These are phyloP conservation scores for Papilio glaucus DNA, from an alignment of 1,140 invertebrate species.

Conservation along the genomic window DNA sequence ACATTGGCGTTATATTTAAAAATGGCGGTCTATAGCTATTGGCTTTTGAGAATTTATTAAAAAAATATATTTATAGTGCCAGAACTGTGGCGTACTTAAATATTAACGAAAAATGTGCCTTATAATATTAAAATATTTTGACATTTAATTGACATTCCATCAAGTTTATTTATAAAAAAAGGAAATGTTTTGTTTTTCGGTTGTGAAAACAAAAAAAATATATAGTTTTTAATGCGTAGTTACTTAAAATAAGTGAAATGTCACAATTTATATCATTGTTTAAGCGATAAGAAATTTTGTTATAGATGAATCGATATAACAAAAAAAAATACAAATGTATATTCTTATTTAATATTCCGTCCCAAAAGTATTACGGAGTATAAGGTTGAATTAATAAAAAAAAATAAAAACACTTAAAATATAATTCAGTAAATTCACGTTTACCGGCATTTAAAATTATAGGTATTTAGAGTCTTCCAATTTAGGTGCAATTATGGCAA, in stretches of 20 bases:
- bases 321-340: constrained; percentile 39
- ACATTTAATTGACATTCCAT: constrained; percentile 35
- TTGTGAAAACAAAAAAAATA: constrained; percentile 51
- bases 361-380: constrained; percentile 65
- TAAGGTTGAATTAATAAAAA: constrained; percentile 28
- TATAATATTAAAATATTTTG: constrained; percentile 44
- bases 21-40: no score
- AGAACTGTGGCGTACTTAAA: constrained; percentile 41
- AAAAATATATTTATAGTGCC: constrained; percentile 38
- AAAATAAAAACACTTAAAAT: constrained; percentile 22
- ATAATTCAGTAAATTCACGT: constrained; percentile 26
- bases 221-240: constrained; percentile 32
- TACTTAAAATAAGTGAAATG: constrained; percentile 36
- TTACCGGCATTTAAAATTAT: constrained; percentile 25
- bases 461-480: constrained; percentile 35
- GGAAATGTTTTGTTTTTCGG: constrained; percentile 45
- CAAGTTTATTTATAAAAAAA: constrained; percentile 22
- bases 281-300: constrained; percentile 28
- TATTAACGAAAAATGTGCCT: constrained; percentile 53
- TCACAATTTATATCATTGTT: constrained; percentile 34
- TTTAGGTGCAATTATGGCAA: constrained; percentile 30
- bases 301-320: constrained; percentile 33
- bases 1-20: constrained; percentile 21
- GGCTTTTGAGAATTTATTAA: constrained; percentile 9
- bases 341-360: constrained; percentile 56